Evolutionary conservation across 2,888 invertebrate species (phyloP), one percentile per base, ranked within the genome.

Genomic region (Drosophila barbarae): DNA sequence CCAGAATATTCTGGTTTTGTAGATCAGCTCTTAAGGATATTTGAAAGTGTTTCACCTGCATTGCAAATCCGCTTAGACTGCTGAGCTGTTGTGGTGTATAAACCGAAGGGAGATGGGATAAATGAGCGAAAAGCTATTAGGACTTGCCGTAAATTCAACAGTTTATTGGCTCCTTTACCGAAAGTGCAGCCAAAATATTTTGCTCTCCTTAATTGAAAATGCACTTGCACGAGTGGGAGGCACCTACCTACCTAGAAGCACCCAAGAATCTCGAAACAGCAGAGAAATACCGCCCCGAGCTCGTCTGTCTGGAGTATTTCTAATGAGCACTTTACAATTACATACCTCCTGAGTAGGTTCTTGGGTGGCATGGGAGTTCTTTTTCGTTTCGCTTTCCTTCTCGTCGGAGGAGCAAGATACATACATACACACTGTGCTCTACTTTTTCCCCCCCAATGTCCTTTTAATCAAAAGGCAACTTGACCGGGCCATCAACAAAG

Each of bases 281-380:
- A 12, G 46, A 21, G 46, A 32, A 21, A 32, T 32, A 5, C 21
- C 32, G 8, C 13, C 46, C 46, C 23, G 26, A 47, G 9, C 36
- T 35, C 47, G 15, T 44, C 69, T 59, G 70, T 57, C 47, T 77
- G 34, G 49, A 78, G 74, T 68, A 84, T 82, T 80, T 84, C 74
- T 82, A 80, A 80, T 80, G 84, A 84, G 84, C 77, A 82, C 79
- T 80, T 74, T 78, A 82, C 79, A 84, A 80, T 80, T 80, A 84
- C 69, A 82, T 79, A 76, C 66, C 70, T 68, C 64, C 64, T 55
- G 71, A 55, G 58, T 39, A 59, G 35, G 39, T 69, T 32, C 8
- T 23, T 12, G 15, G 61, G 60, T n/a, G 42, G 15, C 44, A 3
- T 2, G 47, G 67, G 49, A 66, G 49, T 53, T 70, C 47, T n/a